Conservation (phyloP, 2,888 invertebrate genomes). For the Sesia bembeciformis region DNA sequence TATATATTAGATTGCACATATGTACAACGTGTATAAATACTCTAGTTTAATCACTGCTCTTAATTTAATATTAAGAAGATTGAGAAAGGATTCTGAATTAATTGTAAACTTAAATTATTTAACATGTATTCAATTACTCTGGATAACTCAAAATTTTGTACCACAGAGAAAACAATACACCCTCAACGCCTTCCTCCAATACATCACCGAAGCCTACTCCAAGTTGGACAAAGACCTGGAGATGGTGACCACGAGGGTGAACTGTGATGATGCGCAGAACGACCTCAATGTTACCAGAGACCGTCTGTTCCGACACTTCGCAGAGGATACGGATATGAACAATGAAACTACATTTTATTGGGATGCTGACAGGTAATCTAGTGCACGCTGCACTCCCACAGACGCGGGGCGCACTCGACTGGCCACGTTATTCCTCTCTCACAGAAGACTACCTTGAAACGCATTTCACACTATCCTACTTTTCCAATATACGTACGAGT, state of each 20-base stretch:
- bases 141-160: background rate
- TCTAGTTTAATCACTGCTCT: no score
- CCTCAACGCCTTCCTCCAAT: constrained; percentile 31
- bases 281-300: constrained; percentile 36
- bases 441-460: no score
- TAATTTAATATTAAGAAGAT: no score
- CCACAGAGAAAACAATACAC: constrained; percentile 32
- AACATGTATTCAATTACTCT: background rate
- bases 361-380: constrained; percentile 40
- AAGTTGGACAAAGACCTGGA: constrained; percentile 31
- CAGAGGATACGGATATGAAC: constrained; percentile 32
- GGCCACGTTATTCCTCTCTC: no score
- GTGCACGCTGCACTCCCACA: no score
- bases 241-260: constrained; percentile 12
- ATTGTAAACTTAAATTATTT: no score
- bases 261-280: constrained; percentile 28
- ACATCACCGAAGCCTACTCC: constrained; percentile 30
- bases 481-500: no score
- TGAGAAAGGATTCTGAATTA: no score
- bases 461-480: no score
- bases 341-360: constrained; percentile 55
- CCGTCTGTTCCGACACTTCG: constrained; percentile 27
- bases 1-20: no score
- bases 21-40: no score
- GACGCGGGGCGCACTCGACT: no score